phyloP scores from a whole-genome alignment of 2,888 invertebrate species.

The Aphodius sticticus region DNA sequence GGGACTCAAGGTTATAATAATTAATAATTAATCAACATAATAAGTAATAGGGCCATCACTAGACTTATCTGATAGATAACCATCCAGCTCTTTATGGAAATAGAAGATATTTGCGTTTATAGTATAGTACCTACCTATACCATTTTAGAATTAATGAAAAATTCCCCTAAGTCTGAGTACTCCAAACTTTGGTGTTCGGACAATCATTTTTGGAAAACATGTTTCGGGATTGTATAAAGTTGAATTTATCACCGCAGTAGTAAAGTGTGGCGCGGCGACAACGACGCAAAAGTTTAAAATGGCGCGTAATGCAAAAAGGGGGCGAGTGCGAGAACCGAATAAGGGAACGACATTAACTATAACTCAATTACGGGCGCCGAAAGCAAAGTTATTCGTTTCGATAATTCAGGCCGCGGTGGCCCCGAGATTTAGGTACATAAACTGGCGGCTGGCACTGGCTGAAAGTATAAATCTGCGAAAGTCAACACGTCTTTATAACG shows the following conservation, averaged over 20 bases:
- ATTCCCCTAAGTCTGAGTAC: no score
- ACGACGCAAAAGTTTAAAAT: slow-evolving; percentile 15
- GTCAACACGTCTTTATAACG: slow-evolving; percentile 53
- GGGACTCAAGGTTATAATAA: no score
- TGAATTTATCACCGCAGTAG: not conserved
- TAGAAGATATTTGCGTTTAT: no score
- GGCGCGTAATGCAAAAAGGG: slow-evolving; percentile 11
- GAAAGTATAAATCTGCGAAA: slow-evolving; percentile 50
- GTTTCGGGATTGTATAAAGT: not conserved
- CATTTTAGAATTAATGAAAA: no score
- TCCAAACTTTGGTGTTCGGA: not conserved
- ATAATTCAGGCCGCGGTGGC: slow-evolving; percentile 14
- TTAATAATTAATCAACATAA: no score
- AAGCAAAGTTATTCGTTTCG: slow-evolving; percentile 25
- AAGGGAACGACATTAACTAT: slow-evolving; percentile 22
- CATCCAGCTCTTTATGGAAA: no score
- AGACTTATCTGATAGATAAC: no score
- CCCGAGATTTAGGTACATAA: not conserved
- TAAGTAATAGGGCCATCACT: no score
- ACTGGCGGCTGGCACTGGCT: not conserved
- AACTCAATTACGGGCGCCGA: slow-evolving; percentile 23
- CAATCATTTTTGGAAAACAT: not conserved
- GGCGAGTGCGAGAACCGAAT: not conserved
- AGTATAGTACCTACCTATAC: no score
- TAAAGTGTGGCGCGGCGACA: slow-evolving; percentile 4